phyloP scores from a whole-genome alignment of 2,888 invertebrate species.

The Eristalis tenax region DNA sequence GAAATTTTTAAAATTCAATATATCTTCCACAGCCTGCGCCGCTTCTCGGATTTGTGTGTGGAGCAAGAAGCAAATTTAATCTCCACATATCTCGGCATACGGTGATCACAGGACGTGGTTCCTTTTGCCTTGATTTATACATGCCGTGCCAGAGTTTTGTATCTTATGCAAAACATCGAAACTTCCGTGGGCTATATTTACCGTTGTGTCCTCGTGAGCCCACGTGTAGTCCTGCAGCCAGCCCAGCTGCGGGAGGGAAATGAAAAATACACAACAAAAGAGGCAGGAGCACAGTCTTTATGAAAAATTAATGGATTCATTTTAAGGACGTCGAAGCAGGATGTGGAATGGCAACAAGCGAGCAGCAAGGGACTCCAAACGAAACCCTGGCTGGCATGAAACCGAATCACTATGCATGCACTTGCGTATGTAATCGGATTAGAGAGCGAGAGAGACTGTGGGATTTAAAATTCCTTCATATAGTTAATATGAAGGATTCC shows the following conservation, averaged over 20 bases:
- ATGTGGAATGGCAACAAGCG: conserved; percentile 8
- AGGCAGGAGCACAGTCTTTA: conserved; percentile 17
- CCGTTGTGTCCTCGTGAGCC: conserved; percentile 9
- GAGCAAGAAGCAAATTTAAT: conserved; percentile 29
- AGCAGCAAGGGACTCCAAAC: not conserved
- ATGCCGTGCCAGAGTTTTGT: conserved; percentile 8
- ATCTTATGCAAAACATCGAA: conserved; percentile 21
- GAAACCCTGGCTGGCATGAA: not conserved
- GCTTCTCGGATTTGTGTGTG: not conserved
- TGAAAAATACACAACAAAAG: not conserved
- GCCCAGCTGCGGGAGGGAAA: not conserved
- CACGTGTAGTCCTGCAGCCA: conserved; percentile 15
- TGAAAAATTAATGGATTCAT: conserved; percentile 52
- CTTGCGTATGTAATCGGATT: conserved; percentile 38
- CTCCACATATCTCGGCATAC: conserved; percentile 50
- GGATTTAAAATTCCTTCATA: conserved; percentile 33
- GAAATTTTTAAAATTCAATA: conserved; percentile 46
- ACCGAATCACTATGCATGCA: conserved; percentile 30
- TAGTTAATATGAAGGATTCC: conserved; percentile 39
- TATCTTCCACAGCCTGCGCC: conserved; percentile 25
- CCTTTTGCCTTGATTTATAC: conserved; percentile 23
- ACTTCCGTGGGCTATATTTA: conserved; percentile 41
- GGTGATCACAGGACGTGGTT: conserved; percentile 37
- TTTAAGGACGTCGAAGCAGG: conserved; percentile 22
- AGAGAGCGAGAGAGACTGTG: conserved; percentile 16